phyloP scores from a whole-genome alignment of 2,113 vertebrate species.

The Laterallus jamaicensis region DNA sequence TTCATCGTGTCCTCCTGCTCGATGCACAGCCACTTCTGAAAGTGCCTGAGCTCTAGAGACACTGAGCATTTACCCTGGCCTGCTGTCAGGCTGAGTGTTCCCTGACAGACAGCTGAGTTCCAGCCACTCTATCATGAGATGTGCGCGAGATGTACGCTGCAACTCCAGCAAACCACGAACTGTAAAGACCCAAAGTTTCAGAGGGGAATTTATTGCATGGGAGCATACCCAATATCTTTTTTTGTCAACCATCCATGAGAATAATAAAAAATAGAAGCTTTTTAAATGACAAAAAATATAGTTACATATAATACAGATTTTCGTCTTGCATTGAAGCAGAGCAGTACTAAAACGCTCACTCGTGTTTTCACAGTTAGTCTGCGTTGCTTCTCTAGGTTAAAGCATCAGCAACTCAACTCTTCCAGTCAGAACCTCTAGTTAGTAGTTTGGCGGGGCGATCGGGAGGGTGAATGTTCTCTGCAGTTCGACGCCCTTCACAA shows the following conservation, averaged over 20 bases:
- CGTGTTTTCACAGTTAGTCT: conserved; percentile 60
- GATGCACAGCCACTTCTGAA: not conserved
- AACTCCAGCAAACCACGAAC: conserved; percentile 53
- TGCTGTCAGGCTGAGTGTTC: not conserved
- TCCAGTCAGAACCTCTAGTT: conserved; percentile 24
- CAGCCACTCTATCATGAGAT: not conserved
- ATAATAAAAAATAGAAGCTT: conserved; percentile 80
- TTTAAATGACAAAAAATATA: conserved; percentile 72
- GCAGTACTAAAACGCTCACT: conserved; percentile 61
- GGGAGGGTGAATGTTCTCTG: conserved; percentile 5
- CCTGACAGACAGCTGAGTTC: not conserved
- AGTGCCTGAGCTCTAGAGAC: not conserved
- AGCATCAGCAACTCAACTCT: conserved; percentile 58
- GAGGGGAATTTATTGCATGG: conserved; percentile 76
- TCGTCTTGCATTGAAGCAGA: conserved; percentile 70
- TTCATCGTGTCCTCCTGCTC: rapidly evolving
- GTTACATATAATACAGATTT: conserved; percentile 78
- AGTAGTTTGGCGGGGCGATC: not conserved
- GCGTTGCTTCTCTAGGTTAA: conserved; percentile 58
- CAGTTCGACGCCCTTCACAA: conserved; percentile 15
- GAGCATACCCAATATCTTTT: conserved; percentile 64
- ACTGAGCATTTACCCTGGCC: not conserved
- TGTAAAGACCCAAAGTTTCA: conserved; percentile 67
- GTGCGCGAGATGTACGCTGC: not conserved
- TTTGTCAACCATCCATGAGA: conserved; percentile 70